Evolutionary conservation across 2,888 invertebrate species (phyloP), one percentile per base, ranked within the genome.

Genomic region (Cetonia aurata): DNA sequence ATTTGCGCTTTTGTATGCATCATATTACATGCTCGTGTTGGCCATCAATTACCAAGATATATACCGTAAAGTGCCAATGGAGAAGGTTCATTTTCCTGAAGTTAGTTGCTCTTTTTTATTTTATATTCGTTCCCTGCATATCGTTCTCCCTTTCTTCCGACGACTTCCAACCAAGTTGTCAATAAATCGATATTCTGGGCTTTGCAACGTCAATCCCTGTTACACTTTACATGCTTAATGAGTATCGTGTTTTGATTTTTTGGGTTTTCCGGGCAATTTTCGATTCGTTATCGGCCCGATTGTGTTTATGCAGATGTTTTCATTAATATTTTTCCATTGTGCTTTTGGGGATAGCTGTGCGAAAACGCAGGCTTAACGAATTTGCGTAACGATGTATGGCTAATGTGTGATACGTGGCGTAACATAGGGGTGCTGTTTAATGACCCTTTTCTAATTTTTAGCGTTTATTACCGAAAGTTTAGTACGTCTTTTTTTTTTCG

Each of bases 281-380:
- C 46, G 62, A 50, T 62, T 6, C 50, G 62, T 65, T 65, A 50
- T 65, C 50, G 50, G 62, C 12, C 8, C 62, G 50, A 50, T 62
- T 65, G 50, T 65, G 48, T 65, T 65, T 65, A 65, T 50, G 62
- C 62, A 65, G 50, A 65, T 65, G 62, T 52, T 65, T 60, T 60
- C 60, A 46, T 60, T 60, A 60, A 60, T 60, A 60, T 46, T 60
- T 46, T 46, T 46, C 44, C 46, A 9, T 9, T 13, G 33, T 33
- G n/a, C 31, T 37, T 55, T 37, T 6, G 37, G 9, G 25, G 37
- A 37, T 37, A 8, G 37, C 37, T 37, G 37, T 10, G 10, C 37
- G 37, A 37, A 37, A 6, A 10, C 37, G 25, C 37, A 8, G 1
- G 37, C 37, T 37, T 37, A 37, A 37, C 37, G 37, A 37, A 37